Conservation (phyloP, 2,797 vertebrate species). For the Molossus molossus region DNA sequence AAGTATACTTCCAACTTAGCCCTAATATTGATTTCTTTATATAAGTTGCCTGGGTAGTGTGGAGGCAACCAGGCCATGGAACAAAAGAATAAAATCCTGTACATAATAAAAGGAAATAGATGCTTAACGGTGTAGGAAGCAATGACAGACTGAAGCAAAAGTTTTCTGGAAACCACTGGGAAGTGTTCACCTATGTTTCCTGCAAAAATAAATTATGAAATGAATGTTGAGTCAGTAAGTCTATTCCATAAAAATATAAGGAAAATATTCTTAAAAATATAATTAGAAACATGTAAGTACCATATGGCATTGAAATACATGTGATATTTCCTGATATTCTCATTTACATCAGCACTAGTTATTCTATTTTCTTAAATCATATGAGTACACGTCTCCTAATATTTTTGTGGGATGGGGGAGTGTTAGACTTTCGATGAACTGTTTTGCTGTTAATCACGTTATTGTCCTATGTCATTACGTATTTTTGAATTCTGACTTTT, state of each 20-base stretch:
- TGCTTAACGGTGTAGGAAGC: not conserved
- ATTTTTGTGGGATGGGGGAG: not conserved
- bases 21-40: slow-evolving; percentile 52
- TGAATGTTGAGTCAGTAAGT: not conserved
- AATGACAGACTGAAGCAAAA: not conserved
- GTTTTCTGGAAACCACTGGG: not conserved
- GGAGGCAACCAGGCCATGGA: not conserved
- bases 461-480: not conserved
- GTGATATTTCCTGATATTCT: slow-evolving; percentile 1
- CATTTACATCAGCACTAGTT: not conserved
- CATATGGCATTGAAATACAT: not conserved
- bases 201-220: slow-evolving; percentile 49
- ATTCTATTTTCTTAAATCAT: slow-evolving; percentile 41
- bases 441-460: not conserved
- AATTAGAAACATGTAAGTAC: slow-evolving; percentile 40
- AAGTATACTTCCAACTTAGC: slow-evolving; percentile 55
- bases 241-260: slow-evolving; percentile 4
- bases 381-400: slow-evolving; percentile 34
- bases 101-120: not conserved
- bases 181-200: slow-evolving; percentile 36
- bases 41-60: slow-evolving; percentile 51
- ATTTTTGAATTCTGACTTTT: slow-evolving; percentile 36
- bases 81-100: slow-evolving; percentile 1
- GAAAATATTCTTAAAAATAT: slow-evolving; percentile 56
- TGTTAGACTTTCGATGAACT: not conserved